Evolutionary conservation across 2,113 vertebrate genomes (phyloP).

Genomic region (Tricholaema leucomelas): DNA sequence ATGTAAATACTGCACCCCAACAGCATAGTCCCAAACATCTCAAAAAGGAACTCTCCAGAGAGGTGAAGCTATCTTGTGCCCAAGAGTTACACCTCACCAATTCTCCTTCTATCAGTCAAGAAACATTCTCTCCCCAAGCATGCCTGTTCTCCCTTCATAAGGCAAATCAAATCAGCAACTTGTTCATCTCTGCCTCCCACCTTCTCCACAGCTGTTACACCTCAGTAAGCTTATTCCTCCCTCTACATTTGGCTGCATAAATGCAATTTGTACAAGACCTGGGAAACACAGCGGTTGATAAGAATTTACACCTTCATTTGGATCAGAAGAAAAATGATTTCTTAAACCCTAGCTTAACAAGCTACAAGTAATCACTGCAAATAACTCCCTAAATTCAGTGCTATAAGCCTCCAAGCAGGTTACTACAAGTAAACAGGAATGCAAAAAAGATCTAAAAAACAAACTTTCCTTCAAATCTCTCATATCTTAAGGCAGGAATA

Average conservation of each 20-base stretch:
- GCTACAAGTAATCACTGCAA: neutral
- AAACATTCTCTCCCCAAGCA: neutral
- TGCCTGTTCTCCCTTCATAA: neutral
- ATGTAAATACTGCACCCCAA: neutral
- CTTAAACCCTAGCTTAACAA: neutral
- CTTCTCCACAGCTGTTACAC: neutral
- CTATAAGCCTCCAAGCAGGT: neutral
- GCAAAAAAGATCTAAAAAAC: neutral
- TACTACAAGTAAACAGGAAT: neutral
- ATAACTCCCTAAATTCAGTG: neutral
- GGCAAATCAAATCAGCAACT: neutral
- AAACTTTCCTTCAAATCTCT: neutral
- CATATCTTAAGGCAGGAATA: neutral
- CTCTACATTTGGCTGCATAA: neutral
- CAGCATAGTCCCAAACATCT: neutral
- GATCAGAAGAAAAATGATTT: neutral
- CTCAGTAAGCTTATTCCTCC: neutral
- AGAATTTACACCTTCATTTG: neutral
- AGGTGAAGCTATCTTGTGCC: neutral
- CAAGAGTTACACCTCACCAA: neutral
- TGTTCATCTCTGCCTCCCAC: accelerated
- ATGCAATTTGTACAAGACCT: neutral
- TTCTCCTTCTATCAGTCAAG: neutral
- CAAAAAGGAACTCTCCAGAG: neutral
- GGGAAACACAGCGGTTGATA: neutral